Base-by-base conservation (phyloP, 2,888 invertebrate species). In the Heliothis peltigera region DNA sequence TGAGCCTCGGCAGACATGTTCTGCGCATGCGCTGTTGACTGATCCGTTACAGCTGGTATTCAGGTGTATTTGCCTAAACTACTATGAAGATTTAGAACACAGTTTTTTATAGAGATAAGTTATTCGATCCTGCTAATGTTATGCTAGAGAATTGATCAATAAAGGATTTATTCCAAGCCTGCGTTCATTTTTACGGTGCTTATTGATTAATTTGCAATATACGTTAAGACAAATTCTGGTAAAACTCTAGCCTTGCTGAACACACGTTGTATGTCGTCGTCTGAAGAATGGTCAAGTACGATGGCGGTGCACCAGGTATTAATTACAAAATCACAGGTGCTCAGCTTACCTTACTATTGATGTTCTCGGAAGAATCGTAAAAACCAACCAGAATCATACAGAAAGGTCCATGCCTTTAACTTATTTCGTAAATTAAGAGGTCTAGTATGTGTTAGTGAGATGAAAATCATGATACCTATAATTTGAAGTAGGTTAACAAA, bases 391-490 rank as follows among this genome's bases (percentile, higher is more conserved):
- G n/a, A 8, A 15, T 10, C 82, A 84, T 25, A 73, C n/a, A n/a
- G n/a, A n/a, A n/a, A n/a, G n/a, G n/a, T 71, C 1, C 82, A 83
- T 21, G 57, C 82, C 81, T 5, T 44, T 59, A 18, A 1, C 22
- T 10, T 71, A 71, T 32, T 12, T 28, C 3, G 60, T 6, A 46
- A 55, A 22, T 25, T 51, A 18, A 18, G 21, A 32, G 32, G 77
- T 69, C 1, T 1, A 53, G 35, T 77, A 67, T 49, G 17, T 63
- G 12, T 70, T 25, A 60, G 4, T 64, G 43, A 1, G 10, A 19
- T 15, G 18, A 2, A 17, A 32, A 32, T 44, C 17, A 8, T 10
- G 1, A 17, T 21, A 12, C n/a, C n/a, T 32, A 8, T 47, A 2
- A 25, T 25, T 25, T 25, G 4, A 25, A 25, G 25, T n/a, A n/a